A percentile compares a stretch with the other conserved stretches of the same genome.
Conservation (phyloP, 64 coral and sea anemone genomes). For the Montipora capricornis region DNA sequence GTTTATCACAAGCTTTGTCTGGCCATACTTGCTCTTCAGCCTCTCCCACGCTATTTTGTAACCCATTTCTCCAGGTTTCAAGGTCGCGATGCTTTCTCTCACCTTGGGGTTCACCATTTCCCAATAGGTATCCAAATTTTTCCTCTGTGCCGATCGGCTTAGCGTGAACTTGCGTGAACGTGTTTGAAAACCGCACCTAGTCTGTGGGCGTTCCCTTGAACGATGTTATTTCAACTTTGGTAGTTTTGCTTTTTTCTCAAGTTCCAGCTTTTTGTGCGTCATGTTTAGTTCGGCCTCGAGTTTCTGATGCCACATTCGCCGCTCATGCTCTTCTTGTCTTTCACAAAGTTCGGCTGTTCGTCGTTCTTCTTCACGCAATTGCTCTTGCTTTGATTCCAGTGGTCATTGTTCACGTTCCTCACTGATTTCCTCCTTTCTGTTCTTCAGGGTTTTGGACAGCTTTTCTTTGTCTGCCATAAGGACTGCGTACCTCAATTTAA, state of each 20-base stretch:
- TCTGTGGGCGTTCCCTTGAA: constrained; percentile 4
- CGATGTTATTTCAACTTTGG: constrained; percentile 44
- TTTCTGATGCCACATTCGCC: not conserved
- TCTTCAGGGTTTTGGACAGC: constrained; percentile 4
- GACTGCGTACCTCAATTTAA: constrained; percentile 33
- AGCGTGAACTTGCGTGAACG: no score
- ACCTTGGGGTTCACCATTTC: no score
- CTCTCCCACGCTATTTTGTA: no score
- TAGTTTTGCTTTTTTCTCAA: constrained; percentile 31
- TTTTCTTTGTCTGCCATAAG: constrained; percentile 34
- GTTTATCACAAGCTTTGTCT: no score
- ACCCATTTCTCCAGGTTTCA: no score
- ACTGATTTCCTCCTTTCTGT: not conserved
- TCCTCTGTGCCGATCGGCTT: no score
- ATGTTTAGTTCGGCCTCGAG: constrained; percentile 21
- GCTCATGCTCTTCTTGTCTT: constrained; percentile 13
- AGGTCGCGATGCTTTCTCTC: no score
- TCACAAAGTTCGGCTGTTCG: not conserved
- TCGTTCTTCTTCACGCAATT: constrained; percentile 19
- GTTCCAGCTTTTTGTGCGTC: constrained; percentile 17
- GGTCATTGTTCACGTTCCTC: not conserved
- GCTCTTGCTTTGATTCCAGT: not conserved
- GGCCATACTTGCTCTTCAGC: no score
- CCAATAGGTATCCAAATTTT: no score
- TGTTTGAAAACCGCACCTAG: no score